These are phyloP conservation scores for Odontomachus brunneus DNA, from an alignment of 1,140 invertebrate genomes.

Conservation along the genomic window DNA sequence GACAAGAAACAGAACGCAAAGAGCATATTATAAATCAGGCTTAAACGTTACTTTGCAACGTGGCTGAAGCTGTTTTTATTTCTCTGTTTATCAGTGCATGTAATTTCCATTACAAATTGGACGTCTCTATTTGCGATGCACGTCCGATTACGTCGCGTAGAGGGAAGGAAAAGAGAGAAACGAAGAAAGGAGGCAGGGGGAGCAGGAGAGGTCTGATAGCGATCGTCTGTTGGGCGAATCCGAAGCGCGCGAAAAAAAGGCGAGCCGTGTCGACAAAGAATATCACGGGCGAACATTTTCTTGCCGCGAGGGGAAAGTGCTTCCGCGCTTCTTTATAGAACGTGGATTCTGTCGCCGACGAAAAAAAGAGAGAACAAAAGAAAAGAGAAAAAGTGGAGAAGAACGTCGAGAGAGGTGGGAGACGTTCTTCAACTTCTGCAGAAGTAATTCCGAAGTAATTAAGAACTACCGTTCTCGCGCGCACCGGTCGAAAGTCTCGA, in stretches of 20 bases:
- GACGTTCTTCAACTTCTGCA: not conserved
- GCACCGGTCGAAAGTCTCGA: no score
- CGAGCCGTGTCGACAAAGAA: constrained; percentile 38
- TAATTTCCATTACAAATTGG: constrained; percentile 14
- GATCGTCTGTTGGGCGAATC: constrained; percentile 9
- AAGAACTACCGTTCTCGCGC: not conserved
- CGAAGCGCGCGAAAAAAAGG: constrained; percentile 36
- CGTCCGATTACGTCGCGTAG: not conserved
- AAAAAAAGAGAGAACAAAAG: not conserved
- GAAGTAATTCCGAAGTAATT: constrained; percentile 36
- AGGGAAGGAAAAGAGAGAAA: not conserved
- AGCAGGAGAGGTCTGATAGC: constrained; percentile 5
- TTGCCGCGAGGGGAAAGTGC: not conserved
- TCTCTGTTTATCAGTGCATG: not conserved
- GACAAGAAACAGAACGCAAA: no score
- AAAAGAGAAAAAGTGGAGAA: not conserved
- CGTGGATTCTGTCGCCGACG: constrained; percentile 15
- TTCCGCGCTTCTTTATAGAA: constrained; percentile 20
- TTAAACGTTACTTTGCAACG: no score
- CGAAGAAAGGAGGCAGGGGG: not conserved
- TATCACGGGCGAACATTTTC: constrained; percentile 38
- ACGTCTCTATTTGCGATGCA: not conserved
- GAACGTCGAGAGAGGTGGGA: not conserved
- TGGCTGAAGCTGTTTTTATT: not conserved
- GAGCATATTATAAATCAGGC: no score